Base-by-base conservation (phyloP, 1,140 invertebrate species). In the Ceratina japonica region DNA sequence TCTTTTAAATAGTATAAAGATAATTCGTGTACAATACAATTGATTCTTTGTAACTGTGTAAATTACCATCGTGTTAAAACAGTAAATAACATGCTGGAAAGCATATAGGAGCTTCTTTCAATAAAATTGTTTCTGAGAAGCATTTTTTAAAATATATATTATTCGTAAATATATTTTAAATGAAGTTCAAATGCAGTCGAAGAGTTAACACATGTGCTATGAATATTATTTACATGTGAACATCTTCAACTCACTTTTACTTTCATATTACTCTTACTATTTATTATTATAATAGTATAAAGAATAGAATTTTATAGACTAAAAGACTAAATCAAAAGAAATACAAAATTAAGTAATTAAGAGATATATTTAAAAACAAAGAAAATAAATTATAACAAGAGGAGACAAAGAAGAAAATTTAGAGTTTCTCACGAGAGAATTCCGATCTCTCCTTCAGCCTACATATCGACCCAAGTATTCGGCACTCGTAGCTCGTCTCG, bases 361-460 rank as follows among this genome's bases (percentile, higher is more conserved):
- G 15, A 49, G 16, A 16, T 31, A 31, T 31, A 31, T 22, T 52
- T 22, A 3, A 54, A 31, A 69, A 18, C n/a, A n/a, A 24, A 16
- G 18, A 10, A 3, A 31, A 20, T 8, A 20, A 13, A 24, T 12
- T 7, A 37, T n/a, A 3, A 44, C 12, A 22, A 27, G 18, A 5
- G 18, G 24, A 12, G 44, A 37, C 16, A 24, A 44, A 4, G 15
- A 44, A 31, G 52, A 61, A 71, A 61, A 37, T 37, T 72, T 31
- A 31, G 16, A 72, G 61, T 24, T 61, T 72, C 56, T 44, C 22
- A 3, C 15, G 0, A 7, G 24, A n/a, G 12, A 2, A 24, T 49
- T 59, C 54, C 54, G 24, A 61, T 61, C 70, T 58, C 69, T 71
- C 70, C 70, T 49, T 24, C 24, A 61, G 16, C 56, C 70, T 62